Base-by-base conservation (phyloP, 2,888 invertebrate genomes). In the Rhagophthalmus giganteus region DNA sequence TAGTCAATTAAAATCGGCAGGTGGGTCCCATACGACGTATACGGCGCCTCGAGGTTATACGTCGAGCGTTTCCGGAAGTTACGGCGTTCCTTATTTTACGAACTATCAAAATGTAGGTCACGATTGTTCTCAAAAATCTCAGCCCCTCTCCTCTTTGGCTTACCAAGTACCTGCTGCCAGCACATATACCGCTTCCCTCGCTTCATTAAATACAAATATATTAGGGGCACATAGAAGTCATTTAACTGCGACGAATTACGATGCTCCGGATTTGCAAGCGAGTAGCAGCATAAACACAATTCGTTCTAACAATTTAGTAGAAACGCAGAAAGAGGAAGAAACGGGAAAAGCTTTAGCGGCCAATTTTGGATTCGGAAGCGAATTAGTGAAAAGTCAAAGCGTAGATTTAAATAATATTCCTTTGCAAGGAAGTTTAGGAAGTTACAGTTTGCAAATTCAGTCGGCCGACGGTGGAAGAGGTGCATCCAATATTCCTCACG, bases 371-470 rank as follows among this genome's bases (percentile, higher is more conserved):
- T 66, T 70, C 11, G 71, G 66, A 20, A 66, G 69, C 49, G 73
- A 74, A 57, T 55, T 74, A 35, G 63, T 74, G 8, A 64, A 72
- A 56, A 72, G 73, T 2, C 68, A 74, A 53, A 72, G 70, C 55
- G 65, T 75, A 25, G 73, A 74, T 59, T 64, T 74, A 16, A 74
- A 73, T 51, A 76, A 75, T 47, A 76, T 84, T 27, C 80, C 81
- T 0, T 63, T 81, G 0, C 78, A 81, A 64, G 83, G 82, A 0
- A 78, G 81, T 14, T 76, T 79, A 9, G 85, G 84, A 1, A 80
- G 81, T 2, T 91, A 89, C 66, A 85, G 86, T 1, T 73, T 91
- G 8, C 88, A 91, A 69, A 89, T 90, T 35, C 88, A 88, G 65
- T 78, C 87, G 0, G 84, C 87, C 0, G 81, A 84, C 58, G 80